Conservation (phyloP, 2,113 vertebrate genomes). For the Varanus komodoensis region DNA sequence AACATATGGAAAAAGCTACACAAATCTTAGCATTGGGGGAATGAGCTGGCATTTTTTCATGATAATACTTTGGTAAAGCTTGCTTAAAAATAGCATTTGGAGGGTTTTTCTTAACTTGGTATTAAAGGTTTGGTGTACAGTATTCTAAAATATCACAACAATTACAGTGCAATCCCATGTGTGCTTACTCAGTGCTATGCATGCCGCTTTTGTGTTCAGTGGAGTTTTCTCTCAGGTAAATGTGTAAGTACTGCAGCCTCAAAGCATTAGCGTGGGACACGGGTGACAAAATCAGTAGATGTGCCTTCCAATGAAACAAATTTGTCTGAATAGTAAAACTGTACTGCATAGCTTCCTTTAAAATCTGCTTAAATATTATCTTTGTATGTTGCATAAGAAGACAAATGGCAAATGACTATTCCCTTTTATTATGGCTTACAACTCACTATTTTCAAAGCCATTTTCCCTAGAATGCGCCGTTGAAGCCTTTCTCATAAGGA, state of each 20-base stretch:
- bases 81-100: neutral
- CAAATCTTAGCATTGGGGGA: neutral
- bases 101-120: neutral
- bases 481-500: neutral
- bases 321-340: neutral
- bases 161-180: no score
- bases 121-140: neutral
- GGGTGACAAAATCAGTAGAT: neutral
- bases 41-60: neutral
- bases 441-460: neutral
- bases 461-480: neutral
- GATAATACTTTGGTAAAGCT: fast-evolving
- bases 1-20: neutral
- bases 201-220: neutral
- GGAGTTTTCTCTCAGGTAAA: neutral
- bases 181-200: neutral
- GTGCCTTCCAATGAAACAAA: neutral
- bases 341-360: neutral
- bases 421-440: neutral
- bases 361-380: neutral
- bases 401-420: neutral
- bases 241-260: neutral
- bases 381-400: neutral
- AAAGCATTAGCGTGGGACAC: neutral
- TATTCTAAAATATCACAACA: neutral